These are phyloP conservation scores for Podarcis siculus DNA, from an alignment of 2,797 vertebrate genomes.

Conservation along the genomic window DNA sequence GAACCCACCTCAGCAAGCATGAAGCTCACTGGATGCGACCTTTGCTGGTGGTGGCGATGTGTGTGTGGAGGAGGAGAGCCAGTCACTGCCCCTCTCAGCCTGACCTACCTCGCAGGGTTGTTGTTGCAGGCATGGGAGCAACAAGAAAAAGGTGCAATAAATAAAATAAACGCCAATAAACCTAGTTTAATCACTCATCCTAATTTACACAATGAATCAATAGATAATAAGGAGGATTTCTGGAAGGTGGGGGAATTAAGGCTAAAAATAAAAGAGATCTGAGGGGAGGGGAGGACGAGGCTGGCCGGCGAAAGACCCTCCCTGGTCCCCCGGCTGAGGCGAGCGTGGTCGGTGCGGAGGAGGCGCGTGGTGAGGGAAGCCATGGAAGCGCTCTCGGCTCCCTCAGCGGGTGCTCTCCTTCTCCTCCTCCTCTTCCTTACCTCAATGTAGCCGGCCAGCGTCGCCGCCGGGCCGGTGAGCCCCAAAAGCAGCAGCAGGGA, in stretches of 20 bases:
- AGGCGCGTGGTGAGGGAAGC: not conserved
- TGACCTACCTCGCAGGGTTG: too few species aligned
- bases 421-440: conserved; percentile 68
- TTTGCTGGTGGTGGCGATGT: too few species aligned
- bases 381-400: not conserved
- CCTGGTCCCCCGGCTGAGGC: conserved; percentile 54
- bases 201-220: too few species aligned
- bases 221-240: too few species aligned
- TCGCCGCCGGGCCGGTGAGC: conserved; percentile 81
- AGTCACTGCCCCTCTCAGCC: too few species aligned
- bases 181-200: too few species aligned
- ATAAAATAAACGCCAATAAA: too few species aligned
- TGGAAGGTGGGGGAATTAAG: not conserved
- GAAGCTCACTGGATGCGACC: too few species aligned
- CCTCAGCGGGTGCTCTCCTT: not conserved
- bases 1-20: too few species aligned
- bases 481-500: conserved; percentile 79
- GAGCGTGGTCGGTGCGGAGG: not conserved
- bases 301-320: conserved; percentile 52
- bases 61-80: too few species aligned
- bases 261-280: not conserved
- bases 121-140: too few species aligned
- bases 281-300: conserved; percentile 56
- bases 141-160: too few species aligned
- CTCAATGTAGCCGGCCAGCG: conserved; percentile 91